Evolutionary conservation across 2,888 invertebrate genomes (phyloP), one percentile per base, ranked within the genome.

Genomic region (Drosophila mettleri): DNA sequence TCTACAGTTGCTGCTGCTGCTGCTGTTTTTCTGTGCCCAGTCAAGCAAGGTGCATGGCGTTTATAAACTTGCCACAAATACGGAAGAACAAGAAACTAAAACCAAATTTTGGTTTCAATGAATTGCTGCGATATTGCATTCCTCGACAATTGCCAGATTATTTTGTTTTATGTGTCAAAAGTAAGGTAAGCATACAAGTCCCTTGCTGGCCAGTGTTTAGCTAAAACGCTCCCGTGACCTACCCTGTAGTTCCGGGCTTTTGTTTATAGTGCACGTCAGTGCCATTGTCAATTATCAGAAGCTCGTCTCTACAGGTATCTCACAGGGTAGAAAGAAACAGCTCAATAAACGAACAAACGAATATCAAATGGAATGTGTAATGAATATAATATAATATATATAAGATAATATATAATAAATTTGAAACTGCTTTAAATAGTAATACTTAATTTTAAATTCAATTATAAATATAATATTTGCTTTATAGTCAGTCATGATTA

Each of bases 181-280:
- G 16, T 38, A 43, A 45, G 27, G 27, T 10, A 41, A 52, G 12
- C 24, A 31, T 16, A 29, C 12, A 27, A 27, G 7, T 18, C 16
- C 45, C 16, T 27, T 12, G 61, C n/a, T 49, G 38, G 57, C 10
- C 48, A 51, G 75, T 64, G 58, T 6, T 38, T 34, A 34, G 14
- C 29, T 38, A 73, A 83, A 91, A 90, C 92, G 92, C 97, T 97
- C 97, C 96, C 97, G 97, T 98, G 97, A 97, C 97, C 97, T 98
- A 98, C 98, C 98, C 98, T 98, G 98, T 98, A 98, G 97, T 97
- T 98, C 98, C 98, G 98, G 98, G 98, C 97, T 98, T 98, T 97
- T 98, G 98, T 98, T 96, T 97, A 96, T 95, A 89, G 87, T 79
- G 89, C 88, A 88, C 74, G 74, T 61, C 65, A 74, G 87, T 87